Base-by-base conservation (phyloP, 1,140 invertebrate genomes). In the Probaryconus sp. region DNA sequence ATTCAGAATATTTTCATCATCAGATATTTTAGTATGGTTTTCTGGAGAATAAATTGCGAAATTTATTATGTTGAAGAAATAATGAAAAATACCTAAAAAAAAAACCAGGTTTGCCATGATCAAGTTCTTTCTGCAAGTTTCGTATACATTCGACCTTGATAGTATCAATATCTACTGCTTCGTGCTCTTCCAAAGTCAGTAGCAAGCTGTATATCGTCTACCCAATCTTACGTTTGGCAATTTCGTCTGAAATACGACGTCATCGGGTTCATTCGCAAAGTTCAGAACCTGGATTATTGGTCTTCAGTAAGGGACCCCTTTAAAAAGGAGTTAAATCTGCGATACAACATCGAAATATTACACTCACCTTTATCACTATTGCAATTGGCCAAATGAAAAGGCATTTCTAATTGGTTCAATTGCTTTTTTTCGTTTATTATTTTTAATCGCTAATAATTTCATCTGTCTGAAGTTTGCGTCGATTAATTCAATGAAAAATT, bases 221-320 rank as follows among this genome's bases (percentile, higher is more conserved):
- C 82, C 85, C 85, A 88, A 88, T 88, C 85, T 88, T 82, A 79
- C 58, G 82, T 60, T 79, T 75, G 82, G 87, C 85, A 87, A 88
- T 88, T 88, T 83, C 78, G 72, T 42, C 81, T 88, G 85, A 87
- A 87, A 86, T 88, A 88, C 86, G 87, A 86, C 79, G 83, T 86
- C 86, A 84, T 85, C 84, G 76, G 78, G 81, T 80, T 85, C 81
- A 79, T 84, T 86, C 79, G 81, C 79, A 80, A 80, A 56, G 56
- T 74, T 45, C 31, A 60, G 47, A 74, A 69, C 53, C 64, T 42
- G 45, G 68, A 76, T 78, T 81, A 79, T 79, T 79, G 79, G 81
- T 71, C 74, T 71, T 67, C 53, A n/a, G 60, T 33, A 43, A n/a
- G 16, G 61, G 72, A 60, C 61, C 74, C 70, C 78, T 77, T 81